These are phyloP conservation scores for Sorex fumeus DNA, from an alignment of 2,113 vertebrate genomes.

Conservation along the genomic window DNA sequence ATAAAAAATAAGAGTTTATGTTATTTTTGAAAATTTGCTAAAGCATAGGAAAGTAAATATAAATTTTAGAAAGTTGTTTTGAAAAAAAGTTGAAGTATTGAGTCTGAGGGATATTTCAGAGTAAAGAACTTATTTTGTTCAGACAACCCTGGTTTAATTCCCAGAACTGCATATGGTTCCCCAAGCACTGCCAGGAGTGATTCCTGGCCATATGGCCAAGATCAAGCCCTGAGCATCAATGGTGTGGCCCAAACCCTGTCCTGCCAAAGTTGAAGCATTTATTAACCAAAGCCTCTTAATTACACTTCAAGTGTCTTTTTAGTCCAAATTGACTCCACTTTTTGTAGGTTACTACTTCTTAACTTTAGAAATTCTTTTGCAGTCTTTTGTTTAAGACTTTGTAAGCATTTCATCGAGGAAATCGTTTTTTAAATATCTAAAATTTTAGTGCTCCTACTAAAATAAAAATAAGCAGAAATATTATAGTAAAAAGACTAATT, in stretches of 20 bases:
- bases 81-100: constrained; percentile 4
- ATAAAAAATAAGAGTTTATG: neutral
- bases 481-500: constrained; percentile 26
- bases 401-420: neutral
- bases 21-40: constrained; percentile 32
- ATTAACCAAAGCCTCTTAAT: constrained; percentile 21
- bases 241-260: no score
- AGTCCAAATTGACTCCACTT: neutral
- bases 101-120: no score
- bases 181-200: no score
- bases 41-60: constrained; percentile 34
- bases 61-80: constrained; percentile 3
- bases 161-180: no score
- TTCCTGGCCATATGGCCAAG: no score
- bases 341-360: constrained; percentile 10
- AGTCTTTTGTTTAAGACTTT: constrained; percentile 12
- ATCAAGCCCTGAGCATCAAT: no score
- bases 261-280: constrained; percentile 12
- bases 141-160: no score
- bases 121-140: no score
- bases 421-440: constrained; percentile 18
- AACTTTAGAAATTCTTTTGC: constrained; percentile 59
- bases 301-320: constrained; percentile 33
- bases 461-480: constrained; percentile 1
- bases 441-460: constrained; percentile 50